A percentile compares a stretch with the other conserved stretches of the same genome.
phyloP scores from a whole-genome alignment of 2,888 invertebrate genomes.

The Drosophila lutescens region DNA sequence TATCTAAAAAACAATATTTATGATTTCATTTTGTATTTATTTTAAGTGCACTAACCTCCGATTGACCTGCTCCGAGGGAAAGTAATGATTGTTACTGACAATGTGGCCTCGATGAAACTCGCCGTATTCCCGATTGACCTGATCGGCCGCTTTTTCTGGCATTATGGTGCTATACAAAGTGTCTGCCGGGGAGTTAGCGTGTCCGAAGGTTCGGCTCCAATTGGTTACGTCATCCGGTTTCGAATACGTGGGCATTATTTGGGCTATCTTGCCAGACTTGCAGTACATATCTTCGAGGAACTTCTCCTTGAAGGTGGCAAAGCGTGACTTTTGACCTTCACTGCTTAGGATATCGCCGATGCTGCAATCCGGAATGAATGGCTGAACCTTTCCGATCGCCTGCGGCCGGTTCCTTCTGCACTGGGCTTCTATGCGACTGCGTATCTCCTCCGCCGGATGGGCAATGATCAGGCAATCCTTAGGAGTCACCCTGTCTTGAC shows the following conservation, averaged over 20 bases:
- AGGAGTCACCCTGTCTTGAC: neutral
- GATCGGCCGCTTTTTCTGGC: slow-evolving; percentile 65
- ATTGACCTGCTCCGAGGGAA: slow-evolving; percentile 74
- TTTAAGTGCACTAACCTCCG: slow-evolving; percentile 59
- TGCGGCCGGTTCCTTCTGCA: neutral
- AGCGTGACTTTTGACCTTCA: slow-evolving; percentile 75
- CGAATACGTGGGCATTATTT: slow-evolving; percentile 3
- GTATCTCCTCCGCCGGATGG: slow-evolving; percentile 1
- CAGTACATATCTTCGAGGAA: slow-evolving; percentile 79
- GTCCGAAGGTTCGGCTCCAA: slow-evolving; percentile 71
- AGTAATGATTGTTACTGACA: slow-evolving; percentile 79
- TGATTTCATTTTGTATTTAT: no score
- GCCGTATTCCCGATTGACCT: slow-evolving; percentile 69
- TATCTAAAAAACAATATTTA: neutral
- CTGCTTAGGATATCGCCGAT: slow-evolving; percentile 68
- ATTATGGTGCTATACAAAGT: slow-evolving; percentile 61
- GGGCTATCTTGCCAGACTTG: slow-evolving; percentile 53
- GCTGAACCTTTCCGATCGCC: neutral
- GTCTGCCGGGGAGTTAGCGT: slow-evolving; percentile 22
- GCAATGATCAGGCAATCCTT: neutral
- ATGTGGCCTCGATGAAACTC: slow-evolving; percentile 76
- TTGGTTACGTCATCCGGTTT: slow-evolving; percentile 59
- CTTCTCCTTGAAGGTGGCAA: slow-evolving; percentile 75
- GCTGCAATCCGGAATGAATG: neutral
- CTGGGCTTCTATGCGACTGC: neutral